A percentile compares a stretch with the other conserved stretches of the same genome.
Conservation (phyloP, 1,140 invertebrate genomes). For the Linepithema humile region DNA sequence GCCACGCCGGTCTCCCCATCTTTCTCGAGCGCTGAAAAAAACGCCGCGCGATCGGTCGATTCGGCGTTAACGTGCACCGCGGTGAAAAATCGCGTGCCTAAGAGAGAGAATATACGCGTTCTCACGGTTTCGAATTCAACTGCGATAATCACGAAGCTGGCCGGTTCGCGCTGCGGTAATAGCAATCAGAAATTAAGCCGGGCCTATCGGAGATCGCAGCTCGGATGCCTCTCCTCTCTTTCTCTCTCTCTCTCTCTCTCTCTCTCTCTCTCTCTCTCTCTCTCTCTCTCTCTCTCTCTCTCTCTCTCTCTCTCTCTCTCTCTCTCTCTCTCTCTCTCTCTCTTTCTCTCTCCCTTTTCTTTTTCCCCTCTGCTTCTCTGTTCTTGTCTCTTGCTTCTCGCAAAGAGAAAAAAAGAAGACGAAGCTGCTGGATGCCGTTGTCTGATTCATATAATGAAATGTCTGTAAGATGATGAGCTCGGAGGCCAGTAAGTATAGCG, state of each 20-base stretch:
- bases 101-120: conserved; percentile 71
- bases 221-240: conserved; percentile 68
- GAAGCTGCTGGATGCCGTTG: conserved; percentile 74
- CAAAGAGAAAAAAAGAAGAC: conserved; percentile 56
- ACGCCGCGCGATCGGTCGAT: conserved; percentile 6
- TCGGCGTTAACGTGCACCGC: conserved; percentile 25
- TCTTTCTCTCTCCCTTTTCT: neutral
- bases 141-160: conserved; percentile 58
- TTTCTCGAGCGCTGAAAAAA: neutral
- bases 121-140: conserved; percentile 60
- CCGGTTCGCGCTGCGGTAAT: conserved; percentile 73
- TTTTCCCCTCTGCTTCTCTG: neutral
- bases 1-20: neutral
- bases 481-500: conserved; percentile 80
- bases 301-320: conserved; percentile 22
- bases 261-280: neutral
- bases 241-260: conserved; percentile 23
- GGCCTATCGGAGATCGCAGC: conserved; percentile 77
- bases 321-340: conserved; percentile 9
- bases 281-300: neutral
- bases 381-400: neutral
- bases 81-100: conserved; percentile 59
- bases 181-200: conserved; percentile 80
- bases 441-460: conserved; percentile 83
- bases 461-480: conserved; percentile 81